phyloP scores from a whole-genome alignment of 2,797 vertebrate genomes.

The Hafferia zeledoni region DNA sequence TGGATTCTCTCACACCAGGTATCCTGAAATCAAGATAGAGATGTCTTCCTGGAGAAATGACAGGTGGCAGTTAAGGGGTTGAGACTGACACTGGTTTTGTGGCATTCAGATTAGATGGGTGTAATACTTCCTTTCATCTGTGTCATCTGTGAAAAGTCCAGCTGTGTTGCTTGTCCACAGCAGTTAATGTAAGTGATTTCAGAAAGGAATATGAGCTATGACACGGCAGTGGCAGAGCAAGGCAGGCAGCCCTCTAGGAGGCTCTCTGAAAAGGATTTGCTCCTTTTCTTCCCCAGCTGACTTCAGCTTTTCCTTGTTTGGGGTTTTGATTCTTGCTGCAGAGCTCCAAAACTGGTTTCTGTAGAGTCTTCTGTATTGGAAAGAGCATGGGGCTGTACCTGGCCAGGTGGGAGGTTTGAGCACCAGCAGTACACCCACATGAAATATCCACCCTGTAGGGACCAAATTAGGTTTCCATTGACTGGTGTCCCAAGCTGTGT shows the following conservation, averaged over 20 bases:
- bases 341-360: background rate
- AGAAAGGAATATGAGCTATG: background rate
- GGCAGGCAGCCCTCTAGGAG: background rate
- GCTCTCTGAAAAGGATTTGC: background rate
- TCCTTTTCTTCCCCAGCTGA: background rate
- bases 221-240: background rate
- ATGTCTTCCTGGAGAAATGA: background rate
- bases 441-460: background rate
- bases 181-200: background rate
- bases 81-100: background rate
- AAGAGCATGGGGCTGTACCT: background rate
- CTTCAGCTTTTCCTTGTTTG: background rate
- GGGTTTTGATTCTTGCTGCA: background rate
- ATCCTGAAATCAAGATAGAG: background rate
- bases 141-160: background rate
- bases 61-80: background rate
- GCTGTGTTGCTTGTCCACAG: constrained; percentile 16
- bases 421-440: background rate
- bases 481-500: background rate
- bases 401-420: background rate
- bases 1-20: background rate
- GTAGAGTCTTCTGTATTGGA: background rate
- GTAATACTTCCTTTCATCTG: background rate
- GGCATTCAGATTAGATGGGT: background rate
- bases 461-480: constrained; percentile 42